Conservation (phyloP, 2,888 invertebrate genomes). For the Mythimna ferrago region DNA sequence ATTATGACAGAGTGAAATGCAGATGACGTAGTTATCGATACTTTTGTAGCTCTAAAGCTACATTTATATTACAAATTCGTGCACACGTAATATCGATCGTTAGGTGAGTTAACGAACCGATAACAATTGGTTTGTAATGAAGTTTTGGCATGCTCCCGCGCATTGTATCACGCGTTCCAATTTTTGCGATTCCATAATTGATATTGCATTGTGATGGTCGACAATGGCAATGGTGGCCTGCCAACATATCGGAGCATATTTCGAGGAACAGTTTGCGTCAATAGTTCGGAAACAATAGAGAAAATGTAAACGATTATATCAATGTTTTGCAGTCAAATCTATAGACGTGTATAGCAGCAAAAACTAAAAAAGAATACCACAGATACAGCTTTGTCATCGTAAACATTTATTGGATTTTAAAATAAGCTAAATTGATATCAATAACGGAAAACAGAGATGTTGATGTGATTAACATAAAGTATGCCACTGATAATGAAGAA, state of each 20-base stretch:
- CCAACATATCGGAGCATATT: slow-evolving; percentile 60
- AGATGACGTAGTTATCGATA: slow-evolving; percentile 38
- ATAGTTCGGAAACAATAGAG: slow-evolving; percentile 55
- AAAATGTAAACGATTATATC: slow-evolving; percentile 25
- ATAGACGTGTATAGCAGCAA: background rate
- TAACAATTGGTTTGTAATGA: slow-evolving; percentile 62
- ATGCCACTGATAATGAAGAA: slow-evolving; percentile 27
- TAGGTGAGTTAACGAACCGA: slow-evolving; percentile 61
- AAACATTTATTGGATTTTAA: slow-evolving; percentile 7
- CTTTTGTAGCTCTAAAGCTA: slow-evolving; percentile 23
- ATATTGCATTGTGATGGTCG: slow-evolving; percentile 63
- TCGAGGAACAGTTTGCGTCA: slow-evolving; percentile 59
- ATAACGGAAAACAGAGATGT: slow-evolving; percentile 14
- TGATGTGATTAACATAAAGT: slow-evolving; percentile 28
- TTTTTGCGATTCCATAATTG: slow-evolving; percentile 71
- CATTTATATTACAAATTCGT: slow-evolving; percentile 40
- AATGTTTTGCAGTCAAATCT: slow-evolving; percentile 20
- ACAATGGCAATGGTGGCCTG: slow-evolving; percentile 55
- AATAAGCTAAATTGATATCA: slow-evolving; percentile 15
- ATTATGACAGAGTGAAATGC: slow-evolving; percentile 44
- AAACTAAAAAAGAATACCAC: background rate
- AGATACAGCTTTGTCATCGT: background rate
- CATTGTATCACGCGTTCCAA: slow-evolving; percentile 77
- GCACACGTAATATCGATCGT: slow-evolving; percentile 53
- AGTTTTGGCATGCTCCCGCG: slow-evolving; percentile 75